Evolutionary conservation across 1,140 invertebrate genomes (phyloP).

Genomic region (Pomacea maculata): DNA sequence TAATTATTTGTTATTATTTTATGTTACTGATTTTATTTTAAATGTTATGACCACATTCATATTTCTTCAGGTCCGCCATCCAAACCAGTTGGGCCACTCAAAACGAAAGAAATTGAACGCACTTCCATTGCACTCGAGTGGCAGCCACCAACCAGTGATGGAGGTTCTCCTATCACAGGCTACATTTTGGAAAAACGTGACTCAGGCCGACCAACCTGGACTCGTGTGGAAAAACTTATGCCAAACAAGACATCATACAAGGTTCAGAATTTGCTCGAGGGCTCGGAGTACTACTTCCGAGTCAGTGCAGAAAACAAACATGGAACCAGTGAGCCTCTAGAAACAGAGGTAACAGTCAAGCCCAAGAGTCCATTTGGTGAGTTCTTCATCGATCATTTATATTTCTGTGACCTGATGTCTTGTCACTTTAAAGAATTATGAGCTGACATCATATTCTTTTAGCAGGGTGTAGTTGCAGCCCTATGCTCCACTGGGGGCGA

Average conservation of each 20-base stretch:
- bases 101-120: slow-evolving; percentile 90
- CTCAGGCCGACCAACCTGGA: slow-evolving; percentile 82
- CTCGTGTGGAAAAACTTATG: slow-evolving; percentile 69
- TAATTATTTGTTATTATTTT: not conserved
- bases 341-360: slow-evolving; percentile 72
- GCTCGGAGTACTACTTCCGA: slow-evolving; percentile 90
- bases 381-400: slow-evolving; percentile 10
- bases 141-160: slow-evolving; percentile 50
- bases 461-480: too few species aligned
- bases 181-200: slow-evolving; percentile 94
- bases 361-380: slow-evolving; percentile 56
- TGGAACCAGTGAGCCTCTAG: slow-evolving; percentile 85
- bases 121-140: slow-evolving; percentile 83
- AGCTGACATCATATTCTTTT: too few species aligned
- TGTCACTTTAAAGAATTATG: too few species aligned
- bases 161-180: slow-evolving; percentile 74
- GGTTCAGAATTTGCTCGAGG: slow-evolving; percentile 81
- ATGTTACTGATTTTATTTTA: not conserved
- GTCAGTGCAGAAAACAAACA: slow-evolving; percentile 93
- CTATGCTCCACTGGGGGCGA: too few species aligned
- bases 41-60: not conserved
- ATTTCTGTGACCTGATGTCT: not conserved
- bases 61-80: slow-evolving; percentile 56
- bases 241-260: slow-evolving; percentile 87
- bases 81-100: slow-evolving; percentile 73